Conservation (phyloP, 2,888 invertebrate genomes). For the Petrolisthes manimaculis region DNA sequence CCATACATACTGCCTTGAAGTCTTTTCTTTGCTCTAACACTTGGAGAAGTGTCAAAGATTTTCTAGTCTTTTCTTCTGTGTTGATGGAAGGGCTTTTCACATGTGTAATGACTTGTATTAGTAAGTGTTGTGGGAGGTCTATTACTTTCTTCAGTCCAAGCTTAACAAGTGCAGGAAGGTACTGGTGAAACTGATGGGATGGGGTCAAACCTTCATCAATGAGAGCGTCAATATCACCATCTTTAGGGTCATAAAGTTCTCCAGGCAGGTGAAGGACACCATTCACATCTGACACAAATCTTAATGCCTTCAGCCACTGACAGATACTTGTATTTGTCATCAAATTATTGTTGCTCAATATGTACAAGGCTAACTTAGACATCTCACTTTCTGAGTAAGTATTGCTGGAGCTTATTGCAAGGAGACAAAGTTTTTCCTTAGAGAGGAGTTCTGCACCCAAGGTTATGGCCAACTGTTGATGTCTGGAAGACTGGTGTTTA, state of each 20-base stretch:
- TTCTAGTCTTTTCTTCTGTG: not conserved
- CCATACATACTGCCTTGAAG: slow-evolving; percentile 11
- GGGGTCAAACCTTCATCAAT: slow-evolving; percentile 26
- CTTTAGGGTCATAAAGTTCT: slow-evolving; percentile 34
- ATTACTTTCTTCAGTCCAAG: slow-evolving; percentile 32
- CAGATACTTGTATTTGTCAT: not conserved
- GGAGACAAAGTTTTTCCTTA: slow-evolving; percentile 30
- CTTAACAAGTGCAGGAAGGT: slow-evolving; percentile 10
- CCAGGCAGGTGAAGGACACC: slow-evolving; percentile 9
- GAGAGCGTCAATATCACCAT: slow-evolving; percentile 26
- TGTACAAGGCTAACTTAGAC: slow-evolving; percentile 14
- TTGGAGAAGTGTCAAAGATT: slow-evolving; percentile 15
- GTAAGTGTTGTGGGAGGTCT: not conserved
- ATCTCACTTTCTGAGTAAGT: not conserved
- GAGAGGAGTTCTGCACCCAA: slow-evolving; percentile 17
- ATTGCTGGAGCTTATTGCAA: not conserved
- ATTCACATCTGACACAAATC: slow-evolving; percentile 24
- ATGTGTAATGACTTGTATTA: slow-evolving; percentile 8
- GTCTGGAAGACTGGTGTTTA: not conserved
- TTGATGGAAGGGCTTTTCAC: not conserved
- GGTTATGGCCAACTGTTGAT: slow-evolving; percentile 2
- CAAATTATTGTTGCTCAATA: not conserved
- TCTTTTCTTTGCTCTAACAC: slow-evolving; percentile 19
- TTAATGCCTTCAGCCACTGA: not conserved
- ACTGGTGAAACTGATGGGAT: not conserved